Evolutionary conservation across 1,140 invertebrate species (phyloP).

Genomic region (Tribolium madens): DNA sequence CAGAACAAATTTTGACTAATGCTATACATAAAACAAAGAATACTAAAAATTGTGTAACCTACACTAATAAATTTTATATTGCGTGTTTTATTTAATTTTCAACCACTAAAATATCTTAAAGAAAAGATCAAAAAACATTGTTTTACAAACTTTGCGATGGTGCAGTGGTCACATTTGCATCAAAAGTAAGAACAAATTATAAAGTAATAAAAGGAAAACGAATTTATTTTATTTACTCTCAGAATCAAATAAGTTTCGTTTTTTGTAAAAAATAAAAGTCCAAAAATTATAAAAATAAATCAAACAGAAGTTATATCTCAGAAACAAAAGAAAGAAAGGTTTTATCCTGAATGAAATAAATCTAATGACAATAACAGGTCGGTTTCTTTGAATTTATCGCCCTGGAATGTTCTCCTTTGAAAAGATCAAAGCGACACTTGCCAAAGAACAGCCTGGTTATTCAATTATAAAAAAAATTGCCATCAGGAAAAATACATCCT

Average conservation of each 20-base stretch:
- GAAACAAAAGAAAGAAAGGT: constrained; percentile 17
- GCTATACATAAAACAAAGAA: too few species aligned
- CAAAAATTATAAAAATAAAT: constrained; percentile 15
- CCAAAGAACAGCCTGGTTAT: constrained; percentile 15
- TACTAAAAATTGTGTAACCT: too few species aligned
- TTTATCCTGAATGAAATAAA: constrained; percentile 21
- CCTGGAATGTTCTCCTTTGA: constrained; percentile 12
- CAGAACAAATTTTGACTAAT: too few species aligned
- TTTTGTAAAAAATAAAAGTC: not conserved
- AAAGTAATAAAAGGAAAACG: not conserved
- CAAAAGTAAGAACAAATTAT: not conserved
- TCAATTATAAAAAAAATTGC: constrained; percentile 22
- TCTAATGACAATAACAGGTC: constrained; percentile 37
- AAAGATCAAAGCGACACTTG: constrained; percentile 30
- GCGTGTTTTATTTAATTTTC: not conserved
- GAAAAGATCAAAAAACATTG: not conserved
- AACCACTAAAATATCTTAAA: not conserved
- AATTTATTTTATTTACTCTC: not conserved
- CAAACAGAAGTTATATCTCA: constrained; percentile 19
- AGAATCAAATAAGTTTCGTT: not conserved
- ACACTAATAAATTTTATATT: too few species aligned
- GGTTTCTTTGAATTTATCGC: constrained; percentile 33
- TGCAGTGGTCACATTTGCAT: not conserved
- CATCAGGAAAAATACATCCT: not conserved
- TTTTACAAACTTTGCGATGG: not conserved